Percentiles rank a stretch among this genome's conserved stretches.
phyloP scores from a whole-genome alignment of 2,797 vertebrate genomes.

The Trematomus bernacchii region DNA sequence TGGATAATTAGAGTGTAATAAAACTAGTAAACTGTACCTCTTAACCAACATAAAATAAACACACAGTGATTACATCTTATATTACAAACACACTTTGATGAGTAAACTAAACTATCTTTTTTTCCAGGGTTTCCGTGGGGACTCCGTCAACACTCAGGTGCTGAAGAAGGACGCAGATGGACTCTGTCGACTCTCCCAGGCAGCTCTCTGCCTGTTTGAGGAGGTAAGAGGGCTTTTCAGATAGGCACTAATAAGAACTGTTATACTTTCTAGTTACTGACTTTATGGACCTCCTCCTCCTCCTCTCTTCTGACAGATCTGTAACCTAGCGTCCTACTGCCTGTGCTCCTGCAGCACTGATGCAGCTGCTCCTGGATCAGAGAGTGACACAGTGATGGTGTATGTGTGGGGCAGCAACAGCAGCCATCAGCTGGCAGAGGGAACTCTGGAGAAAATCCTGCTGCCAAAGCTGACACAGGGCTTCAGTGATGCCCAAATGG shows the following conservation, averaged over 20 bases:
- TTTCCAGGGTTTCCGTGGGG: constrained; percentile 81
- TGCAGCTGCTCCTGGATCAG: constrained; percentile 70
- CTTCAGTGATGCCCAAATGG: constrained; percentile 89
- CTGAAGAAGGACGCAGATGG: constrained; percentile 86
- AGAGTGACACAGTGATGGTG: constrained; percentile 83
- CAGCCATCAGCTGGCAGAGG: constrained; percentile 90
- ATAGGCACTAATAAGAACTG: not conserved
- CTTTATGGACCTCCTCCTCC: constrained; percentile 2
- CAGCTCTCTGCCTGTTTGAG: constrained; percentile 87
- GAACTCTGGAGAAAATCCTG: constrained; percentile 89
- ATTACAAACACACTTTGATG: not conserved
- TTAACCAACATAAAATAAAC: not conserved
- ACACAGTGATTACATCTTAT: not conserved
- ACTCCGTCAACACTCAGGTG: constrained; percentile 83
- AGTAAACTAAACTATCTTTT: constrained; percentile 1
- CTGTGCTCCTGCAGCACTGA: constrained; percentile 86
- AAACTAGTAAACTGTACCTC: not conserved
- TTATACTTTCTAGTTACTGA: constrained; percentile 7
- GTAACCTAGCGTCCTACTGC: constrained; percentile 87
- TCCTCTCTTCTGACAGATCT: constrained; percentile 78
- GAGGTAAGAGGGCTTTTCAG: constrained; percentile 75
- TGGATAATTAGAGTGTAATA: not conserved
- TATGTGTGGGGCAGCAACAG: constrained; percentile 91
- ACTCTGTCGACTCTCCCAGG: constrained; percentile 86
- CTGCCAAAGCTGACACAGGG: constrained; percentile 89